phyloP scores from a whole-genome alignment of 2,888 invertebrate species.

The Lithophane leautieri region DNA sequence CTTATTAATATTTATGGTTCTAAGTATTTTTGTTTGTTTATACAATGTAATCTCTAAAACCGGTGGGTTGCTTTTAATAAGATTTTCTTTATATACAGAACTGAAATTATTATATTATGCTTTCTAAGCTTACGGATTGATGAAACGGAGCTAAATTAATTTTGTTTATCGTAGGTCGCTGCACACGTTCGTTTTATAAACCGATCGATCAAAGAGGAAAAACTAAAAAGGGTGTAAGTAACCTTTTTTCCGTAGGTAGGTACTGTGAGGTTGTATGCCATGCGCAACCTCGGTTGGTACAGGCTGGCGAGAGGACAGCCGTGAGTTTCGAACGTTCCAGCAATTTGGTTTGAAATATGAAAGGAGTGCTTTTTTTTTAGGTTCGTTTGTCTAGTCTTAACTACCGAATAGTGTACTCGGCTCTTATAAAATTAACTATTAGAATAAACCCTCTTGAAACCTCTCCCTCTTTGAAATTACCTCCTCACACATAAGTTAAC shows the following conservation, averaged over 20 bases:
- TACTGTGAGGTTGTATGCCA: too few relatives aligned
- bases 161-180: not conserved
- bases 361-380: too few relatives aligned
- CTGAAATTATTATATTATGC: not conserved
- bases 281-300: too few relatives aligned
- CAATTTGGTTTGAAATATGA: too few relatives aligned
- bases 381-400: too few relatives aligned
- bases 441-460: too few relatives aligned
- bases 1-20: conserved; percentile 47
- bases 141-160: not conserved
- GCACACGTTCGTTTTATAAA: not conserved
- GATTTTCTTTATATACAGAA: conserved; percentile 16
- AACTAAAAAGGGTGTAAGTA: not conserved
- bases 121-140: not conserved
- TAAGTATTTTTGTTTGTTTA: conserved; percentile 38
- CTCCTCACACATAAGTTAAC: too few relatives aligned
- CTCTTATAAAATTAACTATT: too few relatives aligned
- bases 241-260: not conserved
- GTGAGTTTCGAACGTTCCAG: too few relatives aligned
- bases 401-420: too few relatives aligned
- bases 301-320: too few relatives aligned
- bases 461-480: too few relatives aligned
- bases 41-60: conserved; percentile 15
- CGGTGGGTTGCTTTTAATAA: conserved; percentile 12
- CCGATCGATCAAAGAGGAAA: not conserved